Percentiles rank a stretch among this genome's conserved stretches.
Conservation (phyloP, 2,888 invertebrate species). For the Bursaphelenchus okinawaensis region DNA sequence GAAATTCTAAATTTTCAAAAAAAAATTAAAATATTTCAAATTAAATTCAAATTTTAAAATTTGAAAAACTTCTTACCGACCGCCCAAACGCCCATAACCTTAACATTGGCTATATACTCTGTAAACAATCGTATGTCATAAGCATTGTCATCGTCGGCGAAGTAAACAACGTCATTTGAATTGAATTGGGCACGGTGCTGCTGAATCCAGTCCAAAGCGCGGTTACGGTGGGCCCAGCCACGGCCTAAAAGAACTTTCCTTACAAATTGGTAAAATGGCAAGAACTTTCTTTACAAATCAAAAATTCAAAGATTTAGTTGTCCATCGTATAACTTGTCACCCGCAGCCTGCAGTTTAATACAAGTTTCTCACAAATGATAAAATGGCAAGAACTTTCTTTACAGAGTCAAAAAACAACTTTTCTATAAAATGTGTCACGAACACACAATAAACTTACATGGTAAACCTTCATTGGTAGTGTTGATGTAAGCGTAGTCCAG, state of each 20-base stretch:
- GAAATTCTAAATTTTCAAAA: conserved; percentile 29
- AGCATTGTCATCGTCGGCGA: conserved; percentile 30
- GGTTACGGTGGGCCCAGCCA: neutral
- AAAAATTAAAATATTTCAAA: too few relatives aligned
- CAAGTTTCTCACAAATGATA: too few relatives aligned
- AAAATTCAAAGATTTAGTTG: too few relatives aligned
- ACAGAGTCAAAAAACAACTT: too few relatives aligned
- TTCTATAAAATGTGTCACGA: too few relatives aligned
- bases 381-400: too few relatives aligned
- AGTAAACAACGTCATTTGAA: conserved; percentile 23
- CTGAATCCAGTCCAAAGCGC: neutral
- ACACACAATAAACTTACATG: neutral
- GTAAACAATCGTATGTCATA: conserved; percentile 26
- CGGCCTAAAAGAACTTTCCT: neutral
- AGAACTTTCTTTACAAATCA: too few relatives aligned
- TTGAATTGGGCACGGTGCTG: neutral
- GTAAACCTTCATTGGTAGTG: conserved; percentile 5
- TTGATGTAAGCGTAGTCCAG: conserved; percentile 19
- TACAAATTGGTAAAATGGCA: too few relatives aligned
- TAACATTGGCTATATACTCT: conserved; percentile 28
- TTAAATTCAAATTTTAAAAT: too few relatives aligned
- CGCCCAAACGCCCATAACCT: conserved; percentile 27
- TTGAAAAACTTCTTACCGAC: conserved; percentile 35
- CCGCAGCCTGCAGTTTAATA: too few relatives aligned
- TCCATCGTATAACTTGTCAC: too few relatives aligned